Conservation (phyloP, 2,888 invertebrate species). For the Drosophila melanosoma region DNA sequence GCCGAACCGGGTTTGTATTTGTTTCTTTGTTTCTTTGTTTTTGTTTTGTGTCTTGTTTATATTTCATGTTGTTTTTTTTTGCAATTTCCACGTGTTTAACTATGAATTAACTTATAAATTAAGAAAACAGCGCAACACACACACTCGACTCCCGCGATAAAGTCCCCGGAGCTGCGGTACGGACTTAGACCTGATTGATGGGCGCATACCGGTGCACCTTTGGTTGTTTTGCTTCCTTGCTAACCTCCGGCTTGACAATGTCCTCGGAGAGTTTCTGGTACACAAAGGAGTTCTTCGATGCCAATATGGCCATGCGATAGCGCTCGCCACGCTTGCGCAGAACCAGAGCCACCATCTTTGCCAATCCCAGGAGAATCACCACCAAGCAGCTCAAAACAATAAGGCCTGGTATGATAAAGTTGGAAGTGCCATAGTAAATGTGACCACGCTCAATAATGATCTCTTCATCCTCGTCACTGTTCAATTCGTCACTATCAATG, state of each 20-base stretch:
- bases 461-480: conserved; percentile 80
- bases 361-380: conserved; percentile 86
- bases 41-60: conserved; percentile 16
- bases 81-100: conserved; percentile 58
- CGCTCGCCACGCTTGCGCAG: conserved; percentile 86
- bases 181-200: conserved; percentile 85
- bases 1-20: conserved; percentile 12
- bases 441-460: conserved; percentile 84
- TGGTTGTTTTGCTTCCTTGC: conserved; percentile 86
- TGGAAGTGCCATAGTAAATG: conserved; percentile 85
- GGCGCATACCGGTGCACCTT: conserved; percentile 89
- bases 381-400: conserved; percentile 87
- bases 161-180: conserved; percentile 48
- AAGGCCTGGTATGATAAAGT: conserved; percentile 87
- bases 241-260: conserved; percentile 87
- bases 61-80: conserved; percentile 30
- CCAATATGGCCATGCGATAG: conserved; percentile 84
- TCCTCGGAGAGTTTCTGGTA: conserved; percentile 93
- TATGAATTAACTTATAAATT: conserved; percentile 78
- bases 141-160: conserved; percentile 50
- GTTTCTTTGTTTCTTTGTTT: conserved; percentile 6
- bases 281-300: conserved; percentile 87
- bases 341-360: conserved; percentile 86
- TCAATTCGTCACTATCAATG: conserved; percentile 70
- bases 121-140: conserved; percentile 79